Conservation (phyloP, 2,113 vertebrate genomes). For the Parus major region DNA sequence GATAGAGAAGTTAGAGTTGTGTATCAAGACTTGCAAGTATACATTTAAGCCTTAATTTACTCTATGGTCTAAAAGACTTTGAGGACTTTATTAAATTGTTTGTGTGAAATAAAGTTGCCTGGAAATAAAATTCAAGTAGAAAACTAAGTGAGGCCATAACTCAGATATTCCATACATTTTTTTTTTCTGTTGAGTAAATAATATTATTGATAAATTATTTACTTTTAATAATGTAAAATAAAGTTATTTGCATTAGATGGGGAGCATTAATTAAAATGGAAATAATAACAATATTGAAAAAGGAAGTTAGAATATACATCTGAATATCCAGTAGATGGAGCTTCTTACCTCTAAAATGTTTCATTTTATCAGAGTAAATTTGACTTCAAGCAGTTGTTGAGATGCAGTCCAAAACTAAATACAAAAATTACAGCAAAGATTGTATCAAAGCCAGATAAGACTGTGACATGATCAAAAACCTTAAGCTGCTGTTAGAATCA, state of each 20-base stretch:
- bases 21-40: background rate
- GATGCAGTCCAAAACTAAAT: background rate
- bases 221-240: background rate
- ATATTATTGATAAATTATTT: background rate
- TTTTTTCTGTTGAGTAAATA: background rate
- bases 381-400: background rate
- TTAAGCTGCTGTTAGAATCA: background rate
- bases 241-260: background rate
- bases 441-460: background rate
- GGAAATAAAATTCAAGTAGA: background rate
- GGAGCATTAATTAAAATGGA: background rate
- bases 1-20: background rate
- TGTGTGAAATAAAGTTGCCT: background rate
- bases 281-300: background rate
- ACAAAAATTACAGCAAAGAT: background rate
- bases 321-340: conserved; percentile 74
- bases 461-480: background rate
- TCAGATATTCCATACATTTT: background rate
- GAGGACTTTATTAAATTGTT: background rate
- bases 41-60: background rate
- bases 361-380: background rate
- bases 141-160: background rate
- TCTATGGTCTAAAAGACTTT: background rate
- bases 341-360: conserved; percentile 56
- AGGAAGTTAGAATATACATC: background rate